Conservation (phyloP, 2,797 vertebrate species). For the Diglossa cyanea region DNA sequence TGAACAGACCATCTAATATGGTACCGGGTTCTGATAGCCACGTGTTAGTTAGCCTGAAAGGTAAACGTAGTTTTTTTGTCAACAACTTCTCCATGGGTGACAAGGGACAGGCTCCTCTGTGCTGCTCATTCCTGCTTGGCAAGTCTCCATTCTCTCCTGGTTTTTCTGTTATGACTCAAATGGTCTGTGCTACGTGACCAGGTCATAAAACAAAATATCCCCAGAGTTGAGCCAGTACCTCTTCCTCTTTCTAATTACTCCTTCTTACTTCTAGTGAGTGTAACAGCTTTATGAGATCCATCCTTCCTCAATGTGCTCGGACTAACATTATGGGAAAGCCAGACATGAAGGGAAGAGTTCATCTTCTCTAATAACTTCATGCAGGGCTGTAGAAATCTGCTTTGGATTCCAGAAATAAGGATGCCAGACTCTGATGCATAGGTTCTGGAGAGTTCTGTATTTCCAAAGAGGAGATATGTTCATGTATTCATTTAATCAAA, state of each 20-base stretch:
- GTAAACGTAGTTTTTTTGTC: constrained; percentile 24
- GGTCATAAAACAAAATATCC: not conserved
- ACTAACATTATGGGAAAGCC: not conserved
- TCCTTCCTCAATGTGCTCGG: not conserved
- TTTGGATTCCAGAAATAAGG: not conserved
- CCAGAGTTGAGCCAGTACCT: not conserved
- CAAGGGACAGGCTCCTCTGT: not conserved
- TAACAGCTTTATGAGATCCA: not conserved
- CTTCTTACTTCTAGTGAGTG: not conserved
- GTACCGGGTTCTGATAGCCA: constrained; percentile 33
- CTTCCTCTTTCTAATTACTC: not conserved
- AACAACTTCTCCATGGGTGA: not conserved
- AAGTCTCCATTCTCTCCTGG: not conserved
- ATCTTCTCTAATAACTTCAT: not conserved
- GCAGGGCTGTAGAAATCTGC: not conserved
- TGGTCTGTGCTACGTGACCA: not conserved
- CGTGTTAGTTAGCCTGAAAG: constrained; percentile 61
- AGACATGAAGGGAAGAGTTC: not conserved
- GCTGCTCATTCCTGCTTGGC: not conserved
- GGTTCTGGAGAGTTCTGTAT: not conserved
- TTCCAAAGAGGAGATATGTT: not conserved
- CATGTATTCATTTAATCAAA: not conserved
- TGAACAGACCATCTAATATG: constrained; percentile 42
- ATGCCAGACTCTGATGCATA: not conserved
- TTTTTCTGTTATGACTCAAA: not conserved